phyloP scores from a whole-genome alignment of 1,140 invertebrate species.

The Ips typographus region DNA sequence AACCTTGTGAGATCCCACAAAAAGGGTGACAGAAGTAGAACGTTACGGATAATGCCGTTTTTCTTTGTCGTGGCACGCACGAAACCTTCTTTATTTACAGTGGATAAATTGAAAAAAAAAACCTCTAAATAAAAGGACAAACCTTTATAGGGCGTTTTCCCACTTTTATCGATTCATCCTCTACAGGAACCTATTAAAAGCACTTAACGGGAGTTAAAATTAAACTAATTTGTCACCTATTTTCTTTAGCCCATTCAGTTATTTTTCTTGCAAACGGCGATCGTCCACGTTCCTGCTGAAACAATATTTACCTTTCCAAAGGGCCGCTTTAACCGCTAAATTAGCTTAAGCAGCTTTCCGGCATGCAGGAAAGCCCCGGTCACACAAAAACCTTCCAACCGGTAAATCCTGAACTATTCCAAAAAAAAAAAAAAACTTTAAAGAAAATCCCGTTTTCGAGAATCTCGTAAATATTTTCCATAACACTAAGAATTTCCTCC shows the following conservation, averaged over 20 bases:
- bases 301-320: constrained; percentile 17
- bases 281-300: constrained; percentile 6
- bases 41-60: constrained; percentile 22
- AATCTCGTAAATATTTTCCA: constrained; percentile 37
- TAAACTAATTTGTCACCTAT: background rate
- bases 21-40: constrained; percentile 8
- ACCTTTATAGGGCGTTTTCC: background rate
- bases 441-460: constrained; percentile 16
- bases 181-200: background rate
- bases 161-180: background rate
- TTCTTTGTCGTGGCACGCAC: constrained; percentile 24
- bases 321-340: constrained; percentile 9
- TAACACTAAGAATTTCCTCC: constrained; percentile 36
- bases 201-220: background rate
- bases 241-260: background rate
- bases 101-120: constrained; percentile 28
- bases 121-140: background rate
- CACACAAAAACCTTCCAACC: background rate
- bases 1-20: too few relatives aligned
- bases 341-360: constrained; percentile 17
- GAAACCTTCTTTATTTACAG: constrained; percentile 27
- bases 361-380: background rate
- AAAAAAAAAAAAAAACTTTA: constrained; percentile 7
- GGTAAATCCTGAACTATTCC: background rate
- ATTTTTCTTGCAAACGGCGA: constrained; percentile 21